These are phyloP conservation scores for Molorchus minor DNA, from an alignment of 2,888 invertebrate genomes.

Conservation along the genomic window DNA sequence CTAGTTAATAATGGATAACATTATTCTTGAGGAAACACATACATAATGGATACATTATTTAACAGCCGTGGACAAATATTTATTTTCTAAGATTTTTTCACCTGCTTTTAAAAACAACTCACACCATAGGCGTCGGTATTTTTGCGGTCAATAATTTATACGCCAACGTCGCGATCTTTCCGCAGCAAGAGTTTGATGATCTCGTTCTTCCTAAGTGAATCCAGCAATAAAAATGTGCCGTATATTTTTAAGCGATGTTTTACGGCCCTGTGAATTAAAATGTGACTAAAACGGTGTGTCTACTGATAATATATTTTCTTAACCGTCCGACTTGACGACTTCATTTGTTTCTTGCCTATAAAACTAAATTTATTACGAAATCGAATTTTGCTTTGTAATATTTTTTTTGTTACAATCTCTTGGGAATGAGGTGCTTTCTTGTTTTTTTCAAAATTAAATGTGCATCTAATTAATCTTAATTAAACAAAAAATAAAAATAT, in stretches of 20 bases:
- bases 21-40: no score
- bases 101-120: no score
- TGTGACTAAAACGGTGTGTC: conserved; percentile 32
- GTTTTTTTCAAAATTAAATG: no score
- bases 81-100: no score
- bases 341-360: conserved; percentile 43
- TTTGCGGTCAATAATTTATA: no score
- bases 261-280: conserved; percentile 29
- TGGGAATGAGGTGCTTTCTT: conserved; percentile 4
- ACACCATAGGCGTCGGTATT: no score
- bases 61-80: no score
- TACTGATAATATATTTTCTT: conserved; percentile 17
- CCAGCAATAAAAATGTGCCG: conserved; percentile 20
- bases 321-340: conserved; percentile 36
- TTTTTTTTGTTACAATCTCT: conserved; percentile 1
- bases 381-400: conserved; percentile 42
- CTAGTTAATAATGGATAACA: no score
- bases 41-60: no score
- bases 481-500: background rate
- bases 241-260: conserved; percentile 25
- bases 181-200: conserved; percentile 2
- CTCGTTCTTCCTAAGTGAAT: conserved; percentile 7
- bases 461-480: no score
- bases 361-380: conserved; percentile 46
- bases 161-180: no score